These are phyloP conservation scores for Acanthopagrus latus DNA, from an alignment of 2,797 vertebrate genomes.

Conservation along the genomic window DNA sequence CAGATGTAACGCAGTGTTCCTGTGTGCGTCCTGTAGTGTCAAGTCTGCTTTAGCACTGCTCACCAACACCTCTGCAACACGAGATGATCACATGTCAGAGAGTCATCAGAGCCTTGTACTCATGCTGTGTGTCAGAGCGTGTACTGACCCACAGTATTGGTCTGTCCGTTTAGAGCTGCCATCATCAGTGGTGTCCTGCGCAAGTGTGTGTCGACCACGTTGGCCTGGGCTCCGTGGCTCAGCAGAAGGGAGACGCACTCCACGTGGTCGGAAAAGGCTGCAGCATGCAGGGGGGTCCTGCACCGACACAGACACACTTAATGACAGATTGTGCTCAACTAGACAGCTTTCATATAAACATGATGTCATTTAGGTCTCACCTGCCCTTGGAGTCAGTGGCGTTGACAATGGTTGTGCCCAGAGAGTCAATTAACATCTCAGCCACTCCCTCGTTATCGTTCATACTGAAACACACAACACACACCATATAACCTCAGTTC, in stretches of 20 bases:
- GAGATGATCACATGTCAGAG: not conserved
- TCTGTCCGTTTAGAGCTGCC: constrained; percentile 96
- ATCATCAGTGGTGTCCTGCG: constrained; percentile 95
- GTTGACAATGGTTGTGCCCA: constrained; percentile 91
- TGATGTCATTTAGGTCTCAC: constrained; percentile 75
- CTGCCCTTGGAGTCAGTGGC: constrained; percentile 93
- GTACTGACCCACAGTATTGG: constrained; percentile 93
- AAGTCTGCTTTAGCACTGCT: constrained; percentile 95
- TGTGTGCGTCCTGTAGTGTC: constrained; percentile 90
- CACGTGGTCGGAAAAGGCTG: constrained; percentile 93
- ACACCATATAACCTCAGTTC: not conserved
- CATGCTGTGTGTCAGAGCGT: not conserved
- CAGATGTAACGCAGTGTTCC: constrained; percentile 96
- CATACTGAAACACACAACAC: constrained; percentile 85
- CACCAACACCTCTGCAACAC: constrained; percentile 91
- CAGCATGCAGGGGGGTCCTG: constrained; percentile 94
- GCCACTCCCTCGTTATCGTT: constrained; percentile 96
- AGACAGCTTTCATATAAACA: not conserved
- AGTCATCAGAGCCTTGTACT: not conserved
- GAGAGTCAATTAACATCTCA: constrained; percentile 94
- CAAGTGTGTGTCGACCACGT: constrained; percentile 85
- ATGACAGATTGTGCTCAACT: not conserved
- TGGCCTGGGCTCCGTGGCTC: constrained; percentile 91
- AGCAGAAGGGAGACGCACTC: constrained; percentile 94
- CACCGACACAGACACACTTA: not conserved